phyloP scores from a whole-genome alignment of 2,888 invertebrate species.

The Phengaris alcon region DNA sequence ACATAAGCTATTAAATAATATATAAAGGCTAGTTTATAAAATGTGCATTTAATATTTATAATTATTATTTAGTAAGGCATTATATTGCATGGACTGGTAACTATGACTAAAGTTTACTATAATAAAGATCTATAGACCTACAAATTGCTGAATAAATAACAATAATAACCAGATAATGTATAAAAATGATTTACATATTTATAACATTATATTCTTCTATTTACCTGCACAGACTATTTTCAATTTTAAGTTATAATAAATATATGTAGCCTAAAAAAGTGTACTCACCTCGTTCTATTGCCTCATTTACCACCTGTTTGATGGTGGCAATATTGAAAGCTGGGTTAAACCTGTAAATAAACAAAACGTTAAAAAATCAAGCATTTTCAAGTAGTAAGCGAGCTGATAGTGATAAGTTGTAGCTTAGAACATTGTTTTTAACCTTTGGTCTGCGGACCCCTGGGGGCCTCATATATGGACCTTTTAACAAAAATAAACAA shows the following conservation, averaged over 20 bases:
- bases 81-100: background rate
- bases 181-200: background rate
- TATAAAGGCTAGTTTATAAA: background rate
- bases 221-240: constrained; percentile 34
- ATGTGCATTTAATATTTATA: background rate
- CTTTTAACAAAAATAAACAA: too few species aligned
- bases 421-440: too few species aligned
- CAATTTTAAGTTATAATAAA: constrained; percentile 28
- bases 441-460: too few species aligned
- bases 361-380: constrained; percentile 33
- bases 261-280: constrained; percentile 16
- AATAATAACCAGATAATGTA: background rate
- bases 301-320: constrained; percentile 96
- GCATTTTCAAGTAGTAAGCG: too few species aligned
- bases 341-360: constrained; percentile 89
- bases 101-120: background rate
- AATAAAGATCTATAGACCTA: background rate
- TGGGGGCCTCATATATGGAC: too few species aligned
- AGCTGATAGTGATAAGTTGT: too few species aligned
- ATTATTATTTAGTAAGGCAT: background rate
- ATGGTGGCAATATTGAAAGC: constrained; percentile 96
- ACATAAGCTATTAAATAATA: background rate
- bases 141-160: constrained; percentile 13
- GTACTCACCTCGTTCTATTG: constrained; percentile 92
- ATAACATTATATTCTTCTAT: constrained; percentile 18